phyloP scores from a whole-genome alignment of 2,797 vertebrate genomes.

The Neostethus bicornis region DNA sequence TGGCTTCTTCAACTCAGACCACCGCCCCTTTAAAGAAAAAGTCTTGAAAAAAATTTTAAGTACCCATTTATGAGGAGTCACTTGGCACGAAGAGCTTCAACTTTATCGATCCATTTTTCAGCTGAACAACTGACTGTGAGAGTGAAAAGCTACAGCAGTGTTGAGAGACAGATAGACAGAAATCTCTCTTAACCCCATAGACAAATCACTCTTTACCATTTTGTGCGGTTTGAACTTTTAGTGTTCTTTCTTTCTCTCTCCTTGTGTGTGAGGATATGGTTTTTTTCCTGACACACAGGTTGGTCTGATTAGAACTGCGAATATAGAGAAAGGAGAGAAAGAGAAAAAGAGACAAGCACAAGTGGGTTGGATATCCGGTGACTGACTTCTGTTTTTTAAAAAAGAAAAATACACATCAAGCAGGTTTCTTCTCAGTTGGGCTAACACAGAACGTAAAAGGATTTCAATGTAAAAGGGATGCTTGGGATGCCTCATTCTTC shows the following conservation, averaged over 20 bases:
- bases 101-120: conserved; percentile 84
- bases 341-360: conserved; percentile 82
- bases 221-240: conserved; percentile 77
- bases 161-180: conserved; percentile 64
- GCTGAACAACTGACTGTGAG: conserved; percentile 80
- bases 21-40: conserved; percentile 21
- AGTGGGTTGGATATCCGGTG: conserved; percentile 79
- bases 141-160: conserved; percentile 71
- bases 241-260: conserved; percentile 77
- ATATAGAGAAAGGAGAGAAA: conserved; percentile 83
- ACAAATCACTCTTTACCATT: conserved; percentile 65
- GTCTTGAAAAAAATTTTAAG: conserved; percentile 71
- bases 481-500: conserved; percentile 44
- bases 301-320: conserved; percentile 85
- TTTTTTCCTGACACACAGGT: conserved; percentile 84
- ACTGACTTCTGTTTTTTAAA: conserved; percentile 46
- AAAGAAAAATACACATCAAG: conserved; percentile 64
- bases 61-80: conserved; percentile 80
- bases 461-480: conserved; percentile 46
- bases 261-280: conserved; percentile 78
- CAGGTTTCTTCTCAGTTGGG: conserved; percentile 66
- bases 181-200: conserved; percentile 55
- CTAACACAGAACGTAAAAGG: conserved; percentile 23
- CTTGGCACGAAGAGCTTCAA: conserved; percentile 82
- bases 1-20: conserved; percentile 64